Evolutionary conservation across 2,888 invertebrate species (phyloP).

Genomic region (Peribatodes rhomboidaria): DNA sequence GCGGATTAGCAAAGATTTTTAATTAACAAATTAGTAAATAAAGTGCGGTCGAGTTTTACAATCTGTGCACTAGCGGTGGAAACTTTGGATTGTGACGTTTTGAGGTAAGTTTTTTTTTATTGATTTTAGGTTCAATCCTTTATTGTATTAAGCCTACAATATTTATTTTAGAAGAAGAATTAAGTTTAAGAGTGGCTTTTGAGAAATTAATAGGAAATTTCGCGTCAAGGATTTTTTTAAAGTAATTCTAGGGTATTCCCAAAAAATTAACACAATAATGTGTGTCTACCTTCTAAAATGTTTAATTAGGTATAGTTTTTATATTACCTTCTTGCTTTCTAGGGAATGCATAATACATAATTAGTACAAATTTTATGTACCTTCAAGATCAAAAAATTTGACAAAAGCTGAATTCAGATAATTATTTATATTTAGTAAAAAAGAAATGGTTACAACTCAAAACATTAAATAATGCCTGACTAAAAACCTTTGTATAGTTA

Average conservation of each 20-base stretch:
- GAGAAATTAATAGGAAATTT: not conserved
- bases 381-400: no score
- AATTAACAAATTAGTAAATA: constrained; percentile 63
- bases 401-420: no score
- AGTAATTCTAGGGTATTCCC: no score
- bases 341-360: no score
- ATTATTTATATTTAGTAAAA: no score
- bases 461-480: not conserved
- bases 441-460: not conserved
- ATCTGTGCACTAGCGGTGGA: constrained; percentile 39
- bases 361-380: no score
- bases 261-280: no score
- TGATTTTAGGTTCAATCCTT: constrained; percentile 9
- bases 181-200: not conserved
- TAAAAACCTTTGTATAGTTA: not conserved
- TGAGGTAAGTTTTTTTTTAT: constrained; percentile 64
- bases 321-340: no score
- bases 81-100: constrained; percentile 76
- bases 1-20: constrained; percentile 61
- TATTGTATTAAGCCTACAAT: not conserved
- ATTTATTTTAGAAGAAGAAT: not conserved
- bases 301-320: no score
- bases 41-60: constrained; percentile 54
- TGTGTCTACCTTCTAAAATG: no score
- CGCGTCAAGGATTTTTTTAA: no score